These are phyloP conservation scores for Thelaira solivaga DNA, from an alignment of 2,888 invertebrate genomes.

Conservation along the genomic window DNA sequence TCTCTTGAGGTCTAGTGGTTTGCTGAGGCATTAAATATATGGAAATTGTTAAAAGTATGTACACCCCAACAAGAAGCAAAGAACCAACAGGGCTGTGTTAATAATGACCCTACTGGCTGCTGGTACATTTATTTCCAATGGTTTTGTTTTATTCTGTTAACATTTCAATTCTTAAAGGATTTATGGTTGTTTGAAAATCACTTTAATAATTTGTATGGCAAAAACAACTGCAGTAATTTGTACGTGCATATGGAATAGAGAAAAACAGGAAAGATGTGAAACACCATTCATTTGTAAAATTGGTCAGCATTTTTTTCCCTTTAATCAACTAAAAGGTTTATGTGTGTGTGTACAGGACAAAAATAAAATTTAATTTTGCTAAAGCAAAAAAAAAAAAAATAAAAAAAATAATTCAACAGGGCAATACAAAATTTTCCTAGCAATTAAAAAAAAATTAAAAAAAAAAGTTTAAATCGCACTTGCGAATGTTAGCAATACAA, in stretches of 20 bases:
- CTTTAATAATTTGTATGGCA: neutral
- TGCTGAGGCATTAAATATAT: neutral
- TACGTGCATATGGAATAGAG: no score
- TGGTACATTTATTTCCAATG: neutral
- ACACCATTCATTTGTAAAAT: no score
- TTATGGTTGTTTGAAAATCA: neutral
- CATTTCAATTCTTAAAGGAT: neutral
- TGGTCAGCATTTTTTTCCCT: neutral
- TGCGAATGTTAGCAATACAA: no score
- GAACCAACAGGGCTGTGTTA: neutral
- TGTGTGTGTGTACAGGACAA: neutral
- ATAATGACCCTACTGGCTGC: neutral
- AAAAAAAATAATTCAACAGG: no score
- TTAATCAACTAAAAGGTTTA: slow-evolving; percentile 18
- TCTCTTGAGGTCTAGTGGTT: neutral
- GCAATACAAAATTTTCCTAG: no score
- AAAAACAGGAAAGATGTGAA: neutral
- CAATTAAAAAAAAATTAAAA: no score
- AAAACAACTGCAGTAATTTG: no score
- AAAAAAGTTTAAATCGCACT: no score
- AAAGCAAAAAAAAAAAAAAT: no score
- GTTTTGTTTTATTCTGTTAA: neutral
- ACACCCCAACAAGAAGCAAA: neutral
- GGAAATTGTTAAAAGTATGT: neutral
- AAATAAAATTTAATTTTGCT: neutral